Evolutionary conservation across 2,113 vertebrate species (phyloP).

Genomic region (Labeo rohita): DNA sequence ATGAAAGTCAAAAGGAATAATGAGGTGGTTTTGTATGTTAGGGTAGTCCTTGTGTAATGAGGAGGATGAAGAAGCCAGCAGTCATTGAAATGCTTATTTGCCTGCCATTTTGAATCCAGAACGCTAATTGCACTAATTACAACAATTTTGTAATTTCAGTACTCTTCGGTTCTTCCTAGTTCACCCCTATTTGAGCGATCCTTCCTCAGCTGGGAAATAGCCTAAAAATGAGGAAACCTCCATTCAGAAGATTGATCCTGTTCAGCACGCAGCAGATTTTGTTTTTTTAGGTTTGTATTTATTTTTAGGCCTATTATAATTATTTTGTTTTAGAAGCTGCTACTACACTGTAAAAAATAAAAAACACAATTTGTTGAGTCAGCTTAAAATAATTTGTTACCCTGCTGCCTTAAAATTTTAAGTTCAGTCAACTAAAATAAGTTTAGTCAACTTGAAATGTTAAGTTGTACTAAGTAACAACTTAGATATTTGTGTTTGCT

Average conservation of each 20-base stretch:
- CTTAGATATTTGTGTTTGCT: too few relatives aligned
- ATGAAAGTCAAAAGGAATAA: slow-evolving; percentile 10
- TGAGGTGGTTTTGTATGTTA: not conserved
- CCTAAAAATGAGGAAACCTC: not conserved
- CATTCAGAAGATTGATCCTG: not conserved
- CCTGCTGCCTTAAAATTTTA: too few relatives aligned
- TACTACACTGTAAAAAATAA: too few relatives aligned
- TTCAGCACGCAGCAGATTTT: slow-evolving; percentile 10
- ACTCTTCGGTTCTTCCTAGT: slow-evolving; percentile 11
- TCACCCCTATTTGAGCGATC: not conserved
- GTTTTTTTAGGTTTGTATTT: not conserved
- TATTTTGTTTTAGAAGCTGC: not conserved
- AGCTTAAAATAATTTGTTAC: too few relatives aligned
- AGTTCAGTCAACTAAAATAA: too few relatives aligned
- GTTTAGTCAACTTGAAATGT: too few relatives aligned
- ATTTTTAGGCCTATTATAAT: not conserved
- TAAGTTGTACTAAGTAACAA: too few relatives aligned
- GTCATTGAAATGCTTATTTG: slow-evolving; percentile 19
- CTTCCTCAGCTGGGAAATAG: slow-evolving; percentile 25
- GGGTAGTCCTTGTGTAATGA: slow-evolving; percentile 25
- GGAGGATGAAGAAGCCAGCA: slow-evolving; percentile 9
- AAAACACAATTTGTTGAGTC: too few relatives aligned
- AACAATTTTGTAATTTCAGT: slow-evolving; percentile 32
- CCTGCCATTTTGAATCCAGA: slow-evolving; percentile 4
- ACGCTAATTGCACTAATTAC: slow-evolving; percentile 25